Conservation (phyloP, 2,888 invertebrate genomes). For the Drosophila infuscata region DNA sequence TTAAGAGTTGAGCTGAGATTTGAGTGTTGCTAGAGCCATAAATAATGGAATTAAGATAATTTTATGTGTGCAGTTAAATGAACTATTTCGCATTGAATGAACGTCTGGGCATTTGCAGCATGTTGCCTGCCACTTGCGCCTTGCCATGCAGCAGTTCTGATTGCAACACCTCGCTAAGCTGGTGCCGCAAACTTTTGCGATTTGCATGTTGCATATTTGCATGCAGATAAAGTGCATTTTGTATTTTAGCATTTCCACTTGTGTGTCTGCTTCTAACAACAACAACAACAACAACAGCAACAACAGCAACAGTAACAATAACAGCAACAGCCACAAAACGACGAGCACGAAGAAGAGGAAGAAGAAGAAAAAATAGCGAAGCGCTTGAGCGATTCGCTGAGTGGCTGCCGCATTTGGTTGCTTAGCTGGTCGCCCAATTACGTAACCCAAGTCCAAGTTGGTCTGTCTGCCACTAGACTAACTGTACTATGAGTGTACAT, state of each 20-base stretch:
- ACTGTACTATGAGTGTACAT: constrained; percentile 51
- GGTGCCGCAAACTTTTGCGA: constrained; percentile 9
- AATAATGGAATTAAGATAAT: constrained; percentile 15
- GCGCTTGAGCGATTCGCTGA: constrained; percentile 70
- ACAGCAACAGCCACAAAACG: constrained; percentile 1
- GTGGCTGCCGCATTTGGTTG: constrained; percentile 61
- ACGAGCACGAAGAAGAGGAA: neutral
- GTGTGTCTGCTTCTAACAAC: constrained; percentile 40
- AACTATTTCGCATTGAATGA: constrained; percentile 34
- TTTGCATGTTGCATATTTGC: constrained; percentile 28
- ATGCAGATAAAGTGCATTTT: constrained; percentile 35
- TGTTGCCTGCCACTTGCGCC: constrained; percentile 18
- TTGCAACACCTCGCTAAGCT: constrained; percentile 45
- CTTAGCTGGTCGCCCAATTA: constrained; percentile 69
- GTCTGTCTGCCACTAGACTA: constrained; percentile 55
- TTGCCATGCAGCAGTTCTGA: constrained; percentile 40
- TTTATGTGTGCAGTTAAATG: constrained; percentile 35
- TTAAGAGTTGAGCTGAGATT: neutral
- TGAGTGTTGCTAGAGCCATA: neutral
- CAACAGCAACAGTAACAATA: constrained; percentile 4
- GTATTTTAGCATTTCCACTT: constrained; percentile 40
- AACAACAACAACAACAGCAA: neutral
- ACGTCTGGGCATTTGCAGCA: constrained; percentile 16
- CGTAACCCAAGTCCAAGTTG: constrained; percentile 72
- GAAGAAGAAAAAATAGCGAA: constrained; percentile 45